A percentile compares a stretch with the other conserved stretches of the same genome.
phyloP scores from a whole-genome alignment of 2,113 vertebrate genomes.

The Rhinichthys klamathensis region DNA sequence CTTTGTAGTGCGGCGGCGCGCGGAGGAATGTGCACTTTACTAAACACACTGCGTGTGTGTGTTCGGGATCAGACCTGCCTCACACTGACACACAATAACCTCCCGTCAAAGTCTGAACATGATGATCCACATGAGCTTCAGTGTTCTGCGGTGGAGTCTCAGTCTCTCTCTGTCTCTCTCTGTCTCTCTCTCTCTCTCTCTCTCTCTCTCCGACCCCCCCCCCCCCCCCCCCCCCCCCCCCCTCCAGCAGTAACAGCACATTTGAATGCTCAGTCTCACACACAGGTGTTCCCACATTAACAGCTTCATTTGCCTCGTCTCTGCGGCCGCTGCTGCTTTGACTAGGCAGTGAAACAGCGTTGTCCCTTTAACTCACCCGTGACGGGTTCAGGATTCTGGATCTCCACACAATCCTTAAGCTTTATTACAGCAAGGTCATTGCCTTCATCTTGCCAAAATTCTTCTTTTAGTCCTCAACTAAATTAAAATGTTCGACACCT shows the following conservation, averaged over 20 bases:
- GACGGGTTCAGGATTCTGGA: neutral
- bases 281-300: slow-evolving; percentile 51
- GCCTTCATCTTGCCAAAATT: no score
- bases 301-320: slow-evolving; percentile 46
- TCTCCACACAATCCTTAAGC: no score
- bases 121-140: neutral
- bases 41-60: neutral
- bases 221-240: accelerated
- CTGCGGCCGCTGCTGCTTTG: slow-evolving; percentile 34
- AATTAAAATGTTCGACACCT: no score
- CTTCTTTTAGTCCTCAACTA: no score
- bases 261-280: slow-evolving; percentile 32
- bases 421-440: no score
- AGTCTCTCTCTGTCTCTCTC: no score
- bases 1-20: slow-evolving; percentile 54
- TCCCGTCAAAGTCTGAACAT: neutral
- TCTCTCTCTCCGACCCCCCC: no score
- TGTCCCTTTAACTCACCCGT: neutral
- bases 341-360: slow-evolving; percentile 41
- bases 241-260: neutral
- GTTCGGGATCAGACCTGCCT: neutral
- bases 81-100: neutral
- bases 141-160: no score
- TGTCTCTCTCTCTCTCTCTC: no score
- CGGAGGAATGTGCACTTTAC: slow-evolving; percentile 19